Conservation (phyloP, 2,113 vertebrate genomes). For the Pluvianellus socialis region DNA sequence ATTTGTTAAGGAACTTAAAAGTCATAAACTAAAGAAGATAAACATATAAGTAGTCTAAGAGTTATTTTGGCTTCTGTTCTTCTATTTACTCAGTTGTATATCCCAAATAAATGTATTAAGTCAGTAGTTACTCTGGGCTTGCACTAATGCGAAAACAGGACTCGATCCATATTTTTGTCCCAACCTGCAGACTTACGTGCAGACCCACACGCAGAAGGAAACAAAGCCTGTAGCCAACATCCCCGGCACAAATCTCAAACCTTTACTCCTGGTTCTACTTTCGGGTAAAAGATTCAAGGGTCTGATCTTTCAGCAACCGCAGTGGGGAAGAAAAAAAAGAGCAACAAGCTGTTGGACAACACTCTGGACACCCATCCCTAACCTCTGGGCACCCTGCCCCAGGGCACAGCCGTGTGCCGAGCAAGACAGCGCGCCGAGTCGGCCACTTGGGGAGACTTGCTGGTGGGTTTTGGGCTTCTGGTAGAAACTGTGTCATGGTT, state of each 20-base stretch:
- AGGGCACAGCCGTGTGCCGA: neutral
- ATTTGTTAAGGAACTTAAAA: neutral
- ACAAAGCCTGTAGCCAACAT: neutral
- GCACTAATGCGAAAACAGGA: neutral
- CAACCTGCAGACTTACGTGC: neutral
- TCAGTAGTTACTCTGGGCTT: neutral
- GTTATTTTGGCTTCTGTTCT: neutral
- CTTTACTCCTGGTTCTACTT: neutral
- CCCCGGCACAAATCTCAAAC: neutral
- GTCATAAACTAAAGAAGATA: neutral
- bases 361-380: rapidly evolving
- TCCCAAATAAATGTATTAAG: neutral
- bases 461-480: neutral
- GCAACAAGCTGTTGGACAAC: neutral
- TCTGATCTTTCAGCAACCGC: neutral
- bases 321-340: neutral
- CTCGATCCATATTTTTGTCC: neutral
- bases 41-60: neutral
- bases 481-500: neutral
- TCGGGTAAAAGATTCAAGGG: neutral
- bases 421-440: neutral
- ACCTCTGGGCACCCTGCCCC: rapidly evolving
- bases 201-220: neutral
- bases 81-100: neutral
- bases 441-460: rapidly evolving